A percentile compares a stretch with the other conserved stretches of the same genome.
phyloP scores from a whole-genome alignment of 2,113 vertebrate species.

The Mola mola region DNA sequence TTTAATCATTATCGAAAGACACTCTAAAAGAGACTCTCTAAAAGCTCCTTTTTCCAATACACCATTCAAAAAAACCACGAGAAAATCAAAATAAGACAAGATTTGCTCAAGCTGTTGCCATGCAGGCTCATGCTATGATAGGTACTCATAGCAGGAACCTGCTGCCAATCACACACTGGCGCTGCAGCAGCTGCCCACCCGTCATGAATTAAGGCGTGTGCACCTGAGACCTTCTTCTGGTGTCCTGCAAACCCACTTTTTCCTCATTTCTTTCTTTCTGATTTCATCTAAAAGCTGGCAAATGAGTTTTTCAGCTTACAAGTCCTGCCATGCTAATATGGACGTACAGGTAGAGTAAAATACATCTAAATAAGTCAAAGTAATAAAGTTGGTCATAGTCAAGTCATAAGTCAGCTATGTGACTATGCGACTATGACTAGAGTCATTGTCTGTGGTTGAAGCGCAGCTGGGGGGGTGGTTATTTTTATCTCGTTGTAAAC shows the following conservation, averaged over 20 bases:
- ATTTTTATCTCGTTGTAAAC: conserved; percentile 27
- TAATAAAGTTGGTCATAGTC: too few species aligned
- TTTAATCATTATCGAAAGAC: too few species aligned
- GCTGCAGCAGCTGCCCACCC: conserved; percentile 42
- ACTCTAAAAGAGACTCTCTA: too few species aligned
- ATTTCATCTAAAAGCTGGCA: conserved; percentile 14
- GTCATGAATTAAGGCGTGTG: conserved; percentile 53
- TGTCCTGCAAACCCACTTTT: conserved; percentile 3
- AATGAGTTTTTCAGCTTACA: not conserved
- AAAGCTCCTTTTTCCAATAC: too few species aligned
- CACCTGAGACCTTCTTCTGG: conserved; percentile 23
- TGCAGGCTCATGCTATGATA: conserved; percentile 31
- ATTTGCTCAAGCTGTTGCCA: conserved; percentile 30
- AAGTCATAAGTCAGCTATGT: too few species aligned
- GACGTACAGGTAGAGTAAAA: not conserved
- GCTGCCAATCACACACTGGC: conserved; percentile 20
- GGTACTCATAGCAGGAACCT: conserved; percentile 40
- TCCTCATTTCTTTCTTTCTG: conserved; percentile 3
- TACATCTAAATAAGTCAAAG: too few species aligned
- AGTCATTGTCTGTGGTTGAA: not conserved
- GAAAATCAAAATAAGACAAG: conserved; percentile 3
- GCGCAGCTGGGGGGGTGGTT: conserved; percentile 1
- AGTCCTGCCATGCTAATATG: not conserved
- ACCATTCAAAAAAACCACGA: too few species aligned
- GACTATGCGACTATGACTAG: too few species aligned